Evolutionary conservation across 1,140 invertebrate species (phyloP).

Genomic region (Gryon sp.): DNA sequence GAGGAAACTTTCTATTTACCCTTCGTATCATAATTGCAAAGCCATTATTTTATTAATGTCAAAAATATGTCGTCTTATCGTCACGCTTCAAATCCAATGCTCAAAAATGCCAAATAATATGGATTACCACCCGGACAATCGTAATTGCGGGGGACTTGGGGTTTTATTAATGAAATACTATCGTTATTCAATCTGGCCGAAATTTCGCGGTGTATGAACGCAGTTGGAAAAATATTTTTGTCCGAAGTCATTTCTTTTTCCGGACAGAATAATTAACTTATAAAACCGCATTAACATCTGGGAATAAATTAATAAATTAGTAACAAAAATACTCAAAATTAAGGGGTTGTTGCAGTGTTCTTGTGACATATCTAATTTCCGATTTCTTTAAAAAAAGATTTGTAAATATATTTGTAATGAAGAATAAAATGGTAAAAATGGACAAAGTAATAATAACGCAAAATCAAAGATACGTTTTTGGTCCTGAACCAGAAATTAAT

Average conservation of each 20-base stretch:
- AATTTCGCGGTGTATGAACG: too few species aligned
- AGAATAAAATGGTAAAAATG: too few species aligned
- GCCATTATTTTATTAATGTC: conserved; percentile 30
- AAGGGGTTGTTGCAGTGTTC: too few species aligned
- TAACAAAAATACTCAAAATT: too few species aligned
- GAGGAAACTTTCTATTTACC: conserved; percentile 24
- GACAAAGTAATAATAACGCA: too few species aligned
- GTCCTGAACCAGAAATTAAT: too few species aligned
- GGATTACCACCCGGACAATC: too few species aligned
- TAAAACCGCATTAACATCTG: conserved; percentile 2
- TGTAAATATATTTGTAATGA: too few species aligned
- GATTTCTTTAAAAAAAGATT: too few species aligned
- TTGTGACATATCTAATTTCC: not conserved
- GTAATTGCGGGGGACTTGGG: too few species aligned
- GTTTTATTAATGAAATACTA: conserved; percentile 1
- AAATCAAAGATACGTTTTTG: too few species aligned
- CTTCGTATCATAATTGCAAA: conserved; percentile 16
- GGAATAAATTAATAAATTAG: conserved; percentile 8
- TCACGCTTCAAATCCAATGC: not conserved
- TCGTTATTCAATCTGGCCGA: conserved; percentile 9
- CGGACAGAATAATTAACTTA: not conserved
- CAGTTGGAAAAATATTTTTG: conserved; percentile 1
- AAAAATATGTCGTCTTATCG: not conserved
- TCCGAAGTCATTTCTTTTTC: too few species aligned
- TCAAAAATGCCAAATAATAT: not conserved